Evolutionary conservation across 2,797 vertebrate genomes (phyloP), one percentile per base, ranked within the genome.

Genomic region (Phrynocephalus guinanensis): DNA sequence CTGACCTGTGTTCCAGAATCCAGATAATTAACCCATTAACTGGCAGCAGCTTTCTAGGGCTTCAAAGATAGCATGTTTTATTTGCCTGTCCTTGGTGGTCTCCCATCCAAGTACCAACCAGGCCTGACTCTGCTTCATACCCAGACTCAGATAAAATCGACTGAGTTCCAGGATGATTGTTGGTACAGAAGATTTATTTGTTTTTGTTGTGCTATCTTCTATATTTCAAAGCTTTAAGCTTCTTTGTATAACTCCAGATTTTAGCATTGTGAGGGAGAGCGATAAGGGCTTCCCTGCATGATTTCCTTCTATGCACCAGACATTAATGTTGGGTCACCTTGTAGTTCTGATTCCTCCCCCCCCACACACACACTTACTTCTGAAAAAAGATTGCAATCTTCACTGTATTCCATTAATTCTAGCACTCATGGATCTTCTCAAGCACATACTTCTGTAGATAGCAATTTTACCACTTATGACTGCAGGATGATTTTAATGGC

Each of bases 361-460:
- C 52, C 13, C 52, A 2, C 2, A n/a, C 52, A 4, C 5, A 1
- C 9, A 52, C 6, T 8, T 33, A 15, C 50, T 30, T 1, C 22
- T 56, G 28, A 52, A 79, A 60, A 20, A 16, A n/a, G 18, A 85
- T 91, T 91, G 38, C 87, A 85, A 88, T 89, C 24, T 87, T 94
- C 90, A 83, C 92, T 82, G 38, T 88, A 89, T 92, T 93, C 88
- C 80, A 87, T 86, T 95, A 80, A 88, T 90, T 84, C 33, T 80
- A 85, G 85, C 3, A n/a, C 92, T 93, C 93, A 76, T 90, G 76
- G 86, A 84, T 11, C 78, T 92, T 85, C 83, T 92, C 86, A 76
- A 87, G 92, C 91, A 90, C 85, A 90, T 93, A 93, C 91, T 91
- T 90, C 90, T 86, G 88, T 89, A 89, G 89, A 92, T 92, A 86